Percentiles rank a stretch among this genome's conserved stretches.
These are phyloP conservation scores for Ctenoplectra terminalis DNA, from an alignment of 1,140 invertebrate species.

Conservation along the genomic window DNA sequence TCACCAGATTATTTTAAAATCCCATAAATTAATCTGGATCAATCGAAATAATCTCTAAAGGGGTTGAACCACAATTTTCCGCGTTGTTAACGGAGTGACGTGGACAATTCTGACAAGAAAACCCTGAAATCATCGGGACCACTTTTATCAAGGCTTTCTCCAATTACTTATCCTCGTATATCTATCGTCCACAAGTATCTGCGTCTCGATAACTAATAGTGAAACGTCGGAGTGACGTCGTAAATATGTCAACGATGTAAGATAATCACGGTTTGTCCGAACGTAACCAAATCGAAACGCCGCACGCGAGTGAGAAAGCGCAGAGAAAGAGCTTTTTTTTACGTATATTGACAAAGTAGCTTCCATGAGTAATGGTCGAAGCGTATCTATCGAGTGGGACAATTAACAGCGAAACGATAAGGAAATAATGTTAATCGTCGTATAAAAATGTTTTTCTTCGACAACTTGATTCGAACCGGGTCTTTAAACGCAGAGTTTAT, in stretches of 20 bases:
- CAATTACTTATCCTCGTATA: slow-evolving; percentile 16
- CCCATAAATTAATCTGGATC: no score
- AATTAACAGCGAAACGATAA: slow-evolving; percentile 10
- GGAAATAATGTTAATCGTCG: background rate
- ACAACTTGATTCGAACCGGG: background rate
- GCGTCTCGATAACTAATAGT: slow-evolving; percentile 18
- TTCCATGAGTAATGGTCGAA: background rate
- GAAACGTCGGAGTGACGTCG: slow-evolving; percentile 5
- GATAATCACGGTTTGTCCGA: slow-evolving; percentile 13
- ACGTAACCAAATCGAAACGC: background rate
- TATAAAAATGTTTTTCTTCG: background rate
- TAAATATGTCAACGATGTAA: slow-evolving; percentile 33
- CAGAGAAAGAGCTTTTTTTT: background rate
- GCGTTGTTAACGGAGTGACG: background rate
- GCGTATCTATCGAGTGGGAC: background rate
- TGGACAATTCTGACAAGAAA: background rate
- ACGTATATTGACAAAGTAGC: background rate
- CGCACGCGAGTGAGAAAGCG: background rate
- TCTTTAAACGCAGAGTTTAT: no score
- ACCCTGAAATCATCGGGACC: background rate
- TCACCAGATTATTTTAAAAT: no score
- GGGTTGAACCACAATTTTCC: background rate
- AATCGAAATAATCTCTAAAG: no score
- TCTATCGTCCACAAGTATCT: slow-evolving; percentile 6
- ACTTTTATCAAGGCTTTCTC: slow-evolving; percentile 7